These are phyloP conservation scores for Mycalesis mineus DNA, from an alignment of 2,888 invertebrate species.

Conservation along the genomic window DNA sequence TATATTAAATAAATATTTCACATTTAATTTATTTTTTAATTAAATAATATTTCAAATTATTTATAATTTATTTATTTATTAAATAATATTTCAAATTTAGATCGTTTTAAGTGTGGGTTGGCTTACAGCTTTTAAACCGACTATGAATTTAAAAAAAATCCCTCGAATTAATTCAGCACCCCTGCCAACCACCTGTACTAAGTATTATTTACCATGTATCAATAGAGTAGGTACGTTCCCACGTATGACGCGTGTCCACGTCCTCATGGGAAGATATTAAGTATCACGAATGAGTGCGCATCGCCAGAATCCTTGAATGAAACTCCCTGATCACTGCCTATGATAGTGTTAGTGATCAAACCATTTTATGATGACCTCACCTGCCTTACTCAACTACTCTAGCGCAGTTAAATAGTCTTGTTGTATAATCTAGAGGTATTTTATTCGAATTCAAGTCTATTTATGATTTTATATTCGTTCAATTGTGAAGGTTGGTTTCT, in stretches of 20 bases:
- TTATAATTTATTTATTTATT: too few species aligned
- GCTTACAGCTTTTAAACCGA: too few species aligned
- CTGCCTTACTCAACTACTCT: constrained; percentile 30
- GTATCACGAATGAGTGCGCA: constrained; percentile 64
- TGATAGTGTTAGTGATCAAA: constrained; percentile 49
- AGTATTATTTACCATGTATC: neutral
- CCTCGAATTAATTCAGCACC: neutral
- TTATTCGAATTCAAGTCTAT: too few species aligned
- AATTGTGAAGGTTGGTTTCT: too few species aligned
- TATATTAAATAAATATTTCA: too few species aligned
- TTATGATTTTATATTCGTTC: too few species aligned
- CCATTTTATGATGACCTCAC: constrained; percentile 44
- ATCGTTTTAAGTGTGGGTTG: too few species aligned
- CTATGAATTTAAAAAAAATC: too few species aligned
- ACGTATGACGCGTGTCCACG: constrained; percentile 53
- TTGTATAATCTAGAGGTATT: too few species aligned
- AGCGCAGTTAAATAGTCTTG: neutral
- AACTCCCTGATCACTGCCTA: constrained; percentile 54
- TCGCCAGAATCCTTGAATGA: constrained; percentile 51
- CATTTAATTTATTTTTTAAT: too few species aligned
- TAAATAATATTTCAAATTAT: too few species aligned
- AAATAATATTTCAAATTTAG: too few species aligned
- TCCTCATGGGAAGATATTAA: constrained; percentile 72
- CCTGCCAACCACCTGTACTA: constrained; percentile 4
- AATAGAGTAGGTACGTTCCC: constrained; percentile 41